Base-by-base conservation (phyloP, 2,888 invertebrate species). In the Isoperla grammatica region DNA sequence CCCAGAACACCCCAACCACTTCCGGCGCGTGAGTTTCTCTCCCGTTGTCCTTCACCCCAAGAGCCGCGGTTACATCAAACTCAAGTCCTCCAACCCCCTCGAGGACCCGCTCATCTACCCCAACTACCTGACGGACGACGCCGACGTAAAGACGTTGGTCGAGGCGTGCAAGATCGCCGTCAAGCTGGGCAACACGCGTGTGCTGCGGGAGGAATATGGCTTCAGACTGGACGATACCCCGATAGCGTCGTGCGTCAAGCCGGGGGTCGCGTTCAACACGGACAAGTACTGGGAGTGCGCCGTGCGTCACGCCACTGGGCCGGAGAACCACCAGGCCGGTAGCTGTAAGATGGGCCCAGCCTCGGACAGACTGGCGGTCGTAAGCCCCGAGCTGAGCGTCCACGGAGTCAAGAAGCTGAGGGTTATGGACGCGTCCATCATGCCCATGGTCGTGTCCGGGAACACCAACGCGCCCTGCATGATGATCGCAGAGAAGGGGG, bases 251-350 rank as follows among this genome's bases (percentile, higher is more conserved):
- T 83, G 83, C 65, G 68, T 68, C 1, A 60, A 73, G 2, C 73
- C 73, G 29, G 40, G 42, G 20, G 73, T 76, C 0, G 57, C 64
- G n/a, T 78, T 78, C 56, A 79, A 81, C 6, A 78, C 80, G 0
- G 85, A 88, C 65, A 83, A 83, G n/a, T 91, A 83, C 73, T 88
- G 90, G 84, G 81, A 78, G 59, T 92, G 91, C 69, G 82, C 87
- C 0, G 80, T 87, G 0, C 77, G 77, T 61, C 80, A 82, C 59
- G 79, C 85, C 57, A 90, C 90, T 0, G 88, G 87, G 0, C 87
- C 90, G 0, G 90, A 90, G 74, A 90, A 90, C 72, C 90, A 90
- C 72, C 90, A 90, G 73, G 86, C 84, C 0, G 90, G 90, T 8
- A 86, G 89, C 0, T 88, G 87, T 71, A 90, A 88, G 78, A 90